Base-by-base conservation (phyloP, 2,888 invertebrate species). In the Sthenelais limicola region DNA sequence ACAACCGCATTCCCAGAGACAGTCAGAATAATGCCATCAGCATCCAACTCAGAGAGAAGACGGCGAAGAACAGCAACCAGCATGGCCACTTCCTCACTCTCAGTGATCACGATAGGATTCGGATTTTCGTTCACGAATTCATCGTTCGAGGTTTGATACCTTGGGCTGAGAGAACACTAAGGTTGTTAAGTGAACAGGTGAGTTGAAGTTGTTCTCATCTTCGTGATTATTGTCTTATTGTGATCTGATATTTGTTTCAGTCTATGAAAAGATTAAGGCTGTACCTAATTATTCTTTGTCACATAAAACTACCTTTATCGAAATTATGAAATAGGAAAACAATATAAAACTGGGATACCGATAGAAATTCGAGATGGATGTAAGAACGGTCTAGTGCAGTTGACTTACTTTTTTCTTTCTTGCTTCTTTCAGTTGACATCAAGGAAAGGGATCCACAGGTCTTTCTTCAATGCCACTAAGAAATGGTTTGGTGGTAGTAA, bases 401-500 rank as follows among this genome's bases (percentile, higher is more conserved):
- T n/a, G n/a, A n/a, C n/a, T n/a, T n/a, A 43, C 9, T 43, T 9
- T 18, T 9, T 43, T 43, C 18, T 43, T 18, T 18, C 43, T 43
- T 43, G 18, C 24, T 51, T 51, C 9, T n/a, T 77, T 21, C 93
- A 89, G 89, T 82, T 88, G 35, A 84, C 88, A 18, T 89, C 88
- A 28, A 83, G 90, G 24, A 97, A 97, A 88, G 96, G 97, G 5
- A 93, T 98, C 2, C 95, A 97, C 85, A 92, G 96, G 84, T 96
- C 97, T 0, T 89, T 98, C 76, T 91, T 98, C 77, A 96, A 94
- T 85, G 97, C 96, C 24, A 97, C 98, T 0, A 97, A 96, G 89
- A 91, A 97, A 80, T 96, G 96, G 94, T 97, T 98, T 89, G 94
- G 94, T 24, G 94, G 95, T 9, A 94, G 92, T 81, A 96, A 96